These are phyloP conservation scores for Zophobas morio DNA, from an alignment of 1,140 invertebrate genomes.

Conservation along the genomic window DNA sequence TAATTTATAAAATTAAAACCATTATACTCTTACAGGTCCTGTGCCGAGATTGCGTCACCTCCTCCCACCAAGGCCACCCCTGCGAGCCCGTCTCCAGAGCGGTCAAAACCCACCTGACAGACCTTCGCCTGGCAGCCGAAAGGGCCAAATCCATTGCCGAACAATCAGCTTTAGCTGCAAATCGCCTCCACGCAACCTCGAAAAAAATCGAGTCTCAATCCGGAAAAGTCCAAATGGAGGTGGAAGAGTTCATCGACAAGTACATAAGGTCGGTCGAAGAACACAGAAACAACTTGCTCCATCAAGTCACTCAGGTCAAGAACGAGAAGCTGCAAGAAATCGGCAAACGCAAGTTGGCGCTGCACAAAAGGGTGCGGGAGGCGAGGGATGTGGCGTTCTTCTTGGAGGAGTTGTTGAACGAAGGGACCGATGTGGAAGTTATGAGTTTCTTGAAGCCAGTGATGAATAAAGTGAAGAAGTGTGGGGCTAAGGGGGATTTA, in stretches of 20 bases:
- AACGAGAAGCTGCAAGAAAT: conserved; percentile 70
- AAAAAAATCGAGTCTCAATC: conserved; percentile 70
- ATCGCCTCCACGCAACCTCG: conserved; percentile 63
- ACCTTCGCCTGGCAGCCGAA: conserved; percentile 69
- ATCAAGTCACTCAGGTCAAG: conserved; percentile 66
- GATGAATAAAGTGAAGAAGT: conserved; percentile 75
- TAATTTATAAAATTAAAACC: background rate
- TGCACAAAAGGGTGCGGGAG: conserved; percentile 69
- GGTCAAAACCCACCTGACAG: conserved; percentile 68
- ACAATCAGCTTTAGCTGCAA: conserved; percentile 64
- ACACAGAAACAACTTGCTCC: conserved; percentile 72
- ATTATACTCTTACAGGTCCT: conserved; percentile 67
- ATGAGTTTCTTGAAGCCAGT: conserved; percentile 76
- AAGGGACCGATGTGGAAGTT: conserved; percentile 79
- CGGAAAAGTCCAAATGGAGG: conserved; percentile 73
- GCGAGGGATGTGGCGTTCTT: conserved; percentile 73
- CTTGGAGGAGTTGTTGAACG: conserved; percentile 74
- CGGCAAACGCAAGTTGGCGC: conserved; percentile 67
- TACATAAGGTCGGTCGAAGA: conserved; percentile 76
- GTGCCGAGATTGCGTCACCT: conserved; percentile 71
- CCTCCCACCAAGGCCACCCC: conserved; percentile 70
- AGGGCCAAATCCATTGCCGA: conserved; percentile 69
- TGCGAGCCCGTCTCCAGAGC: conserved; percentile 70
- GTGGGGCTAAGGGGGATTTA: conserved; percentile 70
- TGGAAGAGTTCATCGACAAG: conserved; percentile 74